phyloP scores from a whole-genome alignment of 1,140 invertebrate species.

The Alviniconcha marisindica region DNA sequence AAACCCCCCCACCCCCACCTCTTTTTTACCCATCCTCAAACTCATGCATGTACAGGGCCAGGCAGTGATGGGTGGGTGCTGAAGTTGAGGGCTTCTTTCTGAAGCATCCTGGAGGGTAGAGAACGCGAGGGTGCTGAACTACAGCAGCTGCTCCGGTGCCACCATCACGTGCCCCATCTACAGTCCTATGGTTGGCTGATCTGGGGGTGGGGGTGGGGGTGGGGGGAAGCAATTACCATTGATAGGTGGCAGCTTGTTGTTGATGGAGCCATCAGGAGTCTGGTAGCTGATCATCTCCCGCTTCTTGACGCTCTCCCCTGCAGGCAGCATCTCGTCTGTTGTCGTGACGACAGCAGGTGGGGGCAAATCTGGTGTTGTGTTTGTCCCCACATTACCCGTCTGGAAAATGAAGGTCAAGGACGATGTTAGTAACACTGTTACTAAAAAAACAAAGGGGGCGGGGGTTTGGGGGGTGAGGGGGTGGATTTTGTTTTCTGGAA shows the following conservation, averaged over 20 bases:
- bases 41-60: too few species aligned
- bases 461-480: too few species aligned
- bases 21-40: too few species aligned
- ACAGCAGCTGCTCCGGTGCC: background rate
- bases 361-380: slow-evolving; percentile 53
- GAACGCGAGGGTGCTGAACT: too few species aligned
- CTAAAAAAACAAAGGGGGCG: too few species aligned
- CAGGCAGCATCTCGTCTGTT: slow-evolving; percentile 20
- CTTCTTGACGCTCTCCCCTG: slow-evolving; percentile 59
- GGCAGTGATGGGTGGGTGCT: too few species aligned
- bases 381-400: slow-evolving; percentile 67
- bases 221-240: slow-evolving; percentile 57
- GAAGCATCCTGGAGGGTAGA: too few species aligned
- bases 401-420: slow-evolving; percentile 37
- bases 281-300: slow-evolving; percentile 73
- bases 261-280: slow-evolving; percentile 67
- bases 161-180: background rate
- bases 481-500: too few species aligned
- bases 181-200: background rate
- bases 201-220: too few species aligned
- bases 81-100: too few species aligned
- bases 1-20: too few species aligned
- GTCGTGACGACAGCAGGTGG: slow-evolving; percentile 43
- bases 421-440: too few species aligned
- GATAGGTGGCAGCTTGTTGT: slow-evolving; percentile 64